Conservation (phyloP, 2,888 invertebrate genomes). For the Venustoraphidia nigricollis region DNA sequence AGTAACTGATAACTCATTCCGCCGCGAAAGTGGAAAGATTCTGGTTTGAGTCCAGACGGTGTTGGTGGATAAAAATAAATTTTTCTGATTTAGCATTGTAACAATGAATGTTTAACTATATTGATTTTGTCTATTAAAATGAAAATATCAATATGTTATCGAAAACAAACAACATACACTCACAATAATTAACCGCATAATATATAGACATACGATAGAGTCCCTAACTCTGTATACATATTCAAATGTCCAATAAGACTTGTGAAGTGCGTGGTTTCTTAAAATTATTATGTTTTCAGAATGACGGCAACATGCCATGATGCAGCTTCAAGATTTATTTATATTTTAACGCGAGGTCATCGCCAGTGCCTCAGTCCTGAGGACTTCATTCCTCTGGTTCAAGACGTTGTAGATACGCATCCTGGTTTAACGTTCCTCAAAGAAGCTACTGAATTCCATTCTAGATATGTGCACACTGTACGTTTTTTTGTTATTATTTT, state of each 20-base stretch:
- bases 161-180: no score
- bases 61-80: no score
- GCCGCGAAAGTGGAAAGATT: no score
- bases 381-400: constrained; percentile 85
- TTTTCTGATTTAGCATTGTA: no score
- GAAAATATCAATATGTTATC: no score
- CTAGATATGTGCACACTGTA: constrained; percentile 94
- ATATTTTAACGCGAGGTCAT: constrained; percentile 63
- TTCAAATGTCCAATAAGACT: background rate
- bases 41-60: no score
- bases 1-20: no score
- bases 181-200: no score
- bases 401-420: constrained; percentile 97
- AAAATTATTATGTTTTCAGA: constrained; percentile 32
- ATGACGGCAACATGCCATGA: constrained; percentile 74
- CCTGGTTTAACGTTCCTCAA: constrained; percentile 94
- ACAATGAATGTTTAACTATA: no score
- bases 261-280: background rate
- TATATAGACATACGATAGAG: no score
- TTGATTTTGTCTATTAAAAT: no score
- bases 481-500: constrained; percentile 11
- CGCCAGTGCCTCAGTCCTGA: constrained; percentile 60
- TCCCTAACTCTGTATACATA: no score
- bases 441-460: constrained; percentile 97
- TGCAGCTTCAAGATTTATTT: constrained; percentile 74